Percentiles rank a stretch among this genome's conserved stretches.
Conservation (phyloP, 2,797 vertebrate genomes). For the Sebastiscus albofasciatus region DNA sequence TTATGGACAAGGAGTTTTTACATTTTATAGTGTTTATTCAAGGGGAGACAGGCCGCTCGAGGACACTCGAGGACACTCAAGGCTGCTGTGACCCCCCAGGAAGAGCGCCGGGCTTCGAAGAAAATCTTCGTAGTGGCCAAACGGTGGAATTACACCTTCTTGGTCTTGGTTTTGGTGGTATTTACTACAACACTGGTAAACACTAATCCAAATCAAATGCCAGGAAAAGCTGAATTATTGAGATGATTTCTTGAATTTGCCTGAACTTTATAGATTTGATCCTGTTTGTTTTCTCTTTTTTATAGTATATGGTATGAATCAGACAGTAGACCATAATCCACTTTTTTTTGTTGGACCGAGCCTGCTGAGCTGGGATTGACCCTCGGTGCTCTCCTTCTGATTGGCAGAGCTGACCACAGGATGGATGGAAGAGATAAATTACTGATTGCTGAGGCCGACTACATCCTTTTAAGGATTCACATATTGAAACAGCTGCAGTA, state of each 20-base stretch:
- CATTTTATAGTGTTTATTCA: too few species aligned
- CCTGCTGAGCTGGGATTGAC: slow-evolving; percentile 13
- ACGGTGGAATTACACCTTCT: too few species aligned
- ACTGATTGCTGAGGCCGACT: neutral
- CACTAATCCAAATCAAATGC: neutral
- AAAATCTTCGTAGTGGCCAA: too few species aligned
- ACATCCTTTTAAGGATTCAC: neutral
- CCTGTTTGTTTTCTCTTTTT: neutral
- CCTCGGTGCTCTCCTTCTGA: neutral
- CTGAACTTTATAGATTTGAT: neutral
- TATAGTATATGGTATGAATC: neutral
- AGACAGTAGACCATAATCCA: neutral
- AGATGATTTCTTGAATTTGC: neutral
- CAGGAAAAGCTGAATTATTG: neutral
- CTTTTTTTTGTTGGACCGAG: neutral
- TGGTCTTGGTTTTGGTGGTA: neutral
- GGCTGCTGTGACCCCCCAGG: too few species aligned
- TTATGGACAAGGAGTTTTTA: too few species aligned
- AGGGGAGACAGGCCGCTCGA: too few species aligned
- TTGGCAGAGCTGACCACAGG: neutral
- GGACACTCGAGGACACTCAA: too few species aligned
- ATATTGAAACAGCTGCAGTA: neutral
- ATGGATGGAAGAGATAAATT: neutral
- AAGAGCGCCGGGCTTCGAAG: too few species aligned
- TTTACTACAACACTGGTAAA: neutral